A percentile compares a stretch with the other conserved stretches of the same genome.
Conservation (phyloP, 2,113 vertebrate species). For the Haemorhous mexicanus region DNA sequence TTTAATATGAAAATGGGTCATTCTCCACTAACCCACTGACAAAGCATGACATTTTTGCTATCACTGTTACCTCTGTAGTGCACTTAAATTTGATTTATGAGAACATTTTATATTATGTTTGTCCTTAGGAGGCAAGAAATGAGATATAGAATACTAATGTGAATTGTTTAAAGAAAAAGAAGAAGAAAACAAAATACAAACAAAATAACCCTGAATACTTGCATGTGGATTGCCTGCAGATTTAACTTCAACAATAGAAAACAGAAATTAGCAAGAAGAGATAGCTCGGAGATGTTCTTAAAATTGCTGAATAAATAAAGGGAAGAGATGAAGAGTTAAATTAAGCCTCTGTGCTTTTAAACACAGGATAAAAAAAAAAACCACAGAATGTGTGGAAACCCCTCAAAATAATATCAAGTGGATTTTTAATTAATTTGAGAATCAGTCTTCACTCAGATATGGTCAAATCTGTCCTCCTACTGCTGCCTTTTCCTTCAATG, state of each 20-base stretch:
- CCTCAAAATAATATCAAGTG: fast-evolving
- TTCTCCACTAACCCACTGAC: conserved; percentile 58
- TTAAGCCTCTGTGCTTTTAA: not conserved
- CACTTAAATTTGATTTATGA: conserved; percentile 69
- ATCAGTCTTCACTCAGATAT: not conserved
- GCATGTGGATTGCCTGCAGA: not conserved
- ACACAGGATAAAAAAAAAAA: not conserved
- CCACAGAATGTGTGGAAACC: not conserved
- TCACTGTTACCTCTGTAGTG: conserved; percentile 37
- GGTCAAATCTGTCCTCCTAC: not conserved
- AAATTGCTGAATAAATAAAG: not conserved
- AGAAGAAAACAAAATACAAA: not conserved
- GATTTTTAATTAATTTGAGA: not conserved
- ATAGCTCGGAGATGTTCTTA: not conserved
- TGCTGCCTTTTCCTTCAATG: not conserved
- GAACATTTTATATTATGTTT: conserved; percentile 58
- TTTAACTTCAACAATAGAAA: not conserved
- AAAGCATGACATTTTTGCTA: conserved; percentile 68
- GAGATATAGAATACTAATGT: conserved; percentile 63
- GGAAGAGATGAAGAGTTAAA: not conserved
- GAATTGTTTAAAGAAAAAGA: not conserved
- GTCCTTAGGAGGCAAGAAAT: conserved; percentile 59
- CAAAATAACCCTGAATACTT: not conserved
- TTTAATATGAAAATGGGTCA: conserved; percentile 68
- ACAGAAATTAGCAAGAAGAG: not conserved